Base-by-base conservation (phyloP, 2,113 vertebrate genomes). In the Caretta caretta region DNA sequence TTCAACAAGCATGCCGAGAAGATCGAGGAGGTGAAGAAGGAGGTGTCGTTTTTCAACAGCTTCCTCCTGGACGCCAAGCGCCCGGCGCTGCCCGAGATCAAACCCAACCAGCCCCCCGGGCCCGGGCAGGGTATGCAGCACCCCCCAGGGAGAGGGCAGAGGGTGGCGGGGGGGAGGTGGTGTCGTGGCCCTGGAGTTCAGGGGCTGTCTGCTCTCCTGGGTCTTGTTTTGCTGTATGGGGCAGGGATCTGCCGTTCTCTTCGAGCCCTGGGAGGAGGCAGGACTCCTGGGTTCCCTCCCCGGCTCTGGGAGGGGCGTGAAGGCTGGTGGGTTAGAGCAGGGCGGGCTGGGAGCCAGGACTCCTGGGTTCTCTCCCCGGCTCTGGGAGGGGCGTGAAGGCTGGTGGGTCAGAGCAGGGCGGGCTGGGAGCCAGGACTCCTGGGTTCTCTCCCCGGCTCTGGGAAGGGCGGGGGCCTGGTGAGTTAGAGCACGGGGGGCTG, bases 1-100 rank as follows among this genome's bases (percentile, higher is more conserved):
- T 98, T 99, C 95, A 99, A 99, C 95, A 99, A 99, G 96, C 99
- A 99, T 0, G 98, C 98, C 0, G 99, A 99, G 92, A 99, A 99
- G 97, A 99, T 99, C 57, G 99, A 99, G 92, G 99, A 99, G 95
- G 99, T 99, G 38, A 99, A 99, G 97, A 99, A 99, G 93, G 99
- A 99, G 88, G 99, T 99, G 14, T 59, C 97, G 0, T 99, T 99
- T 90, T 99, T 99, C 87, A 99, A 99, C 96, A 99, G 99, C 90
- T 99, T 99, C 94, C 98, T 99, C 46, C 99, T 99, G 95, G 99
- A 99, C 50, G 99, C 99, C 46, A 99, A 99, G 97, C 98, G 99
- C 65, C 99, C 99, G 0, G 98, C 99, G 1, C 97, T 99, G 86
- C 99, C 99, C 0, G 99, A 99, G 96, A 98, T 99, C 42, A 99